Conservation (phyloP, 2,113 vertebrate genomes). For the Casuarius casuarius region DNA sequence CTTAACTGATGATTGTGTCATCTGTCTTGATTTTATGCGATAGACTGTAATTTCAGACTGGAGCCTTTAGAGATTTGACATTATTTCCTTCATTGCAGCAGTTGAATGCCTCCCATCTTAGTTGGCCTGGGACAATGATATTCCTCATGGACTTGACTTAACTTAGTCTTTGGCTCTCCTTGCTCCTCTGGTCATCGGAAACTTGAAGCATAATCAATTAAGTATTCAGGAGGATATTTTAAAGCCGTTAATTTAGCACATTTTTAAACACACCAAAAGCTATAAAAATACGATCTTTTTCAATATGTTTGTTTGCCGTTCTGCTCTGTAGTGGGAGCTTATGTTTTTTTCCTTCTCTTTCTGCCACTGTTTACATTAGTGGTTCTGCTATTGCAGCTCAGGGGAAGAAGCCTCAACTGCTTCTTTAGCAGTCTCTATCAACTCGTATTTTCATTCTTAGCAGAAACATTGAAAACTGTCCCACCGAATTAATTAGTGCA, state of each 20-base stretch:
- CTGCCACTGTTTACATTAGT: neutral
- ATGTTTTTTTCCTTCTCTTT: neutral
- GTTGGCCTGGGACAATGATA: neutral
- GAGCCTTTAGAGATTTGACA: no score
- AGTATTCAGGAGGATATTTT: neutral
- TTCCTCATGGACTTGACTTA: no score
- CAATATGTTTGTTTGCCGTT: neutral
- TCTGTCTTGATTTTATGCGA: neutral
- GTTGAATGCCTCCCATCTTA: neutral
- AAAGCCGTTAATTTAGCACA: neutral
- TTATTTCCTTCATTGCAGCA: neutral
- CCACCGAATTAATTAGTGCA: neutral
- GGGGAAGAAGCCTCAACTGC: neutral
- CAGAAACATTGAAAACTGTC: neutral
- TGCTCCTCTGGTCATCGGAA: neutral
- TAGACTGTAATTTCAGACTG: neutral
- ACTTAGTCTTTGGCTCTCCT: neutral
- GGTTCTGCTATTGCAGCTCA: neutral
- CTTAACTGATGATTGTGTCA: neutral
- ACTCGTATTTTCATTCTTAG: neutral
- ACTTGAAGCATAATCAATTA: neutral
- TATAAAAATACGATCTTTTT: neutral
- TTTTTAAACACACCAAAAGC: neutral
- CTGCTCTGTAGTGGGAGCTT: neutral
- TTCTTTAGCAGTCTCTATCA: neutral